Evolutionary conservation across 2,888 invertebrate species (phyloP).

Genomic region (Diabrotica balteata): DNA sequence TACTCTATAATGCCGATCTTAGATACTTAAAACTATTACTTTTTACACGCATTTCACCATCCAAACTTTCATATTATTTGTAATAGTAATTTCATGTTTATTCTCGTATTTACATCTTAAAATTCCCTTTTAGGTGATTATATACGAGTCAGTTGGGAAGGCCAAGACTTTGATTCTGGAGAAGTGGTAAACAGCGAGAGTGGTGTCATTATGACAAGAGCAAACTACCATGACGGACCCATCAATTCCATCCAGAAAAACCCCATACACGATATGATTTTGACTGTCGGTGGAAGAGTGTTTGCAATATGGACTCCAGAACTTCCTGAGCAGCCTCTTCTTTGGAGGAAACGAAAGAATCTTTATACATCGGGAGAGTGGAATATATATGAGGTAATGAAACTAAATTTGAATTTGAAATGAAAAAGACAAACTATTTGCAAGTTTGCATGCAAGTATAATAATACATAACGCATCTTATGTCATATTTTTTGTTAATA

Average conservation of each 20-base stretch:
- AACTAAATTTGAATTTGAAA: too few species aligned
- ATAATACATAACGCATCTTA: background rate
- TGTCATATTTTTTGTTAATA: too few species aligned
- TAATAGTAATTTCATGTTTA: too few species aligned
- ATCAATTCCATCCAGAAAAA: constrained; percentile 53
- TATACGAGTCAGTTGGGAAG: constrained; percentile 69
- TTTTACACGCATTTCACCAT: too few species aligned
- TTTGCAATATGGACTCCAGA: constrained; percentile 63
- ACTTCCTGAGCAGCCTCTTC: constrained; percentile 66
- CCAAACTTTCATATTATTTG: too few species aligned
- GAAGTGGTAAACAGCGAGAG: constrained; percentile 69
- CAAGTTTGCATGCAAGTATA: too few species aligned
- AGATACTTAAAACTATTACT: too few species aligned
- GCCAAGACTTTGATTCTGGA: constrained; percentile 71
- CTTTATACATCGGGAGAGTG: constrained; percentile 72
- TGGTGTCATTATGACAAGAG: constrained; percentile 60
- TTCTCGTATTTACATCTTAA: too few species aligned
- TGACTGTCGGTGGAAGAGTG: constrained; percentile 54
- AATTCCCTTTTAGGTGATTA: constrained; percentile 46
- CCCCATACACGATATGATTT: constrained; percentile 16
- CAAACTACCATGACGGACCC: constrained; percentile 74
- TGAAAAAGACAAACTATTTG: too few species aligned
- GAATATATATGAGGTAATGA: constrained; percentile 61
- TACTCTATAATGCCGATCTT: too few species aligned
- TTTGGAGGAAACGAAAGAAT: constrained; percentile 70